Evolutionary conservation across 2,113 vertebrate species (phyloP), one percentile per base, ranked within the genome.

Genomic region (Tetrao urogallus): DNA sequence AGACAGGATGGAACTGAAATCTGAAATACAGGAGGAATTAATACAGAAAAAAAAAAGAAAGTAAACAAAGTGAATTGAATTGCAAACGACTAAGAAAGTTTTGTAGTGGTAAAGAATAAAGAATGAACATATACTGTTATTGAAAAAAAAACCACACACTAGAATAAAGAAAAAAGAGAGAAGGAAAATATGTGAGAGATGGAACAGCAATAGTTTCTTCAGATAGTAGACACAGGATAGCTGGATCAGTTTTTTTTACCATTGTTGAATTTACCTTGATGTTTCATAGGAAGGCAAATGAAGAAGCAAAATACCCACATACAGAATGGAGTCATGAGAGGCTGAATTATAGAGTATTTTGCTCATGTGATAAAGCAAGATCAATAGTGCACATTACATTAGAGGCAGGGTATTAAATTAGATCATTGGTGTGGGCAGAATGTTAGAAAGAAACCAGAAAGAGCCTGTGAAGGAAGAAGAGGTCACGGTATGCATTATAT

Each of bases 21-120:
- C 64, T 92, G 45, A 91, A 96, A 82, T 56, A 73, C 54, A 36
- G 42, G 2, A 93, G 30, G 66, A 78, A 94, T 80, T 78, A 86
- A 54, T 24, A 20, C 92, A 11, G 21, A 94, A 91, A 92, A 25
- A 27, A 52, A 82, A 13, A 0, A 65, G 73, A 82, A 52, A 5
- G 28, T 60, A 83, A 92, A 67, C 4, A 64, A 91, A 63, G 5
- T 13, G 21, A 94, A n/a, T 32, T 85, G 63, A 64, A 56, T 52
- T 78, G 58, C 30, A 75, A 43, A 69, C 16, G 8, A 71, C 6
- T 1, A 30, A 69, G 42, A 22, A 72, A 64, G 1, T 77, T 82
- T 52, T 64, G 7, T 32, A 83, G 25, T 61, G 7, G 8, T 58
- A 67, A 91, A 91, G 17, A 81, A 30, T 0, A 2, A 65, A 63